phyloP scores from a whole-genome alignment of 2,113 vertebrate species.

The Azemiops feae region DNA sequence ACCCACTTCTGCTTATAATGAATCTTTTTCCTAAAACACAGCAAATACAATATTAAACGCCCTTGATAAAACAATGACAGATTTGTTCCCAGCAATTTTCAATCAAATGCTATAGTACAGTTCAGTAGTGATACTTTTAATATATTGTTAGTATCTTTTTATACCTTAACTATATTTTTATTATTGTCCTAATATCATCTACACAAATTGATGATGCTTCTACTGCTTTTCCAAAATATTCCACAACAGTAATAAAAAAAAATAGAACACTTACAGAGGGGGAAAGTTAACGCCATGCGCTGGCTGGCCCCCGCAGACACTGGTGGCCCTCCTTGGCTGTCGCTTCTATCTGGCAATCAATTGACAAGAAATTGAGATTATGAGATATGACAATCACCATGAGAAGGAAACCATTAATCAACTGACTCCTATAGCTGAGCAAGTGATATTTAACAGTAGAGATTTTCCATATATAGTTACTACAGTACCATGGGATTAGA shows the following conservation, averaged over 20 bases:
- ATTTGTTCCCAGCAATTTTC: neutral
- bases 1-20: neutral
- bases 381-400: conserved; percentile 55
- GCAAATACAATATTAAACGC: neutral
- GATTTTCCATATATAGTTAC: conserved; percentile 13
- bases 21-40: neutral
- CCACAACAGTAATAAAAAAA: conserved; percentile 53
- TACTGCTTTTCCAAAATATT: neutral
- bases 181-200: neutral
- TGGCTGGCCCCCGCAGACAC: conserved; percentile 68
- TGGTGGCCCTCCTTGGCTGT: conserved; percentile 69
- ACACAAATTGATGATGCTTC: neutral
- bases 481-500: conserved; percentile 4
- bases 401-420: conserved; percentile 48
- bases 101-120: neutral
- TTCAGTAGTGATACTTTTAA: neutral
- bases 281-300: conserved; percentile 70
- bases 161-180: neutral
- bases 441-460: neutral
- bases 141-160: neutral
- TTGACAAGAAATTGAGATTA: conserved; percentile 72
- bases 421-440: conserved; percentile 41
- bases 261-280: conserved; percentile 69
- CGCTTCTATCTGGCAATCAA: conserved; percentile 74
- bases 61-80: neutral